Evolutionary conservation across 1,140 invertebrate genomes (phyloP).

Genomic region (Venustaconcha ellipsiformis): DNA sequence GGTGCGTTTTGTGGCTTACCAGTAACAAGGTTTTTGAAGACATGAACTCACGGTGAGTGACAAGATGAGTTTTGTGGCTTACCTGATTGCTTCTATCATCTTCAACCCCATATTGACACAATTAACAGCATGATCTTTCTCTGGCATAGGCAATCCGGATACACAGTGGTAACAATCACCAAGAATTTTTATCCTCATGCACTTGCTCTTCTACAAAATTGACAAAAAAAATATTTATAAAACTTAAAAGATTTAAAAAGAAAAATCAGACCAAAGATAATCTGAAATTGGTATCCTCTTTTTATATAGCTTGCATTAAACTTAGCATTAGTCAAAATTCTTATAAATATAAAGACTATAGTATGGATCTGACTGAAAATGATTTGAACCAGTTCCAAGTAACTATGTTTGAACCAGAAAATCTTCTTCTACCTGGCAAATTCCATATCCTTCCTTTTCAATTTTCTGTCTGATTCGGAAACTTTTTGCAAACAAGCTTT

Average conservation of each 20-base stretch:
- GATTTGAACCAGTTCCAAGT: too few species aligned
- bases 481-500: too few species aligned
- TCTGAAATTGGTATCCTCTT: too few species aligned
- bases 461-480: too few species aligned
- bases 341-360: too few species aligned
- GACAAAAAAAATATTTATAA: not conserved
- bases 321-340: too few species aligned
- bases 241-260: not conserved
- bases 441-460: too few species aligned
- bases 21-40: not conserved
- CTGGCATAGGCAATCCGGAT: slow-evolving; percentile 86
- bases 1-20: not conserved
- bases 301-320: too few species aligned
- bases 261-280: too few species aligned
- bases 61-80: slow-evolving; percentile 73
- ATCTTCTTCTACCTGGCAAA: too few species aligned
- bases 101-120: slow-evolving; percentile 95
- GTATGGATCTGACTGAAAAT: too few species aligned
- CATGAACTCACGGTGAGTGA: not conserved
- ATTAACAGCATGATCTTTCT: slow-evolving; percentile 91
- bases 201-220: slow-evolving; percentile 83
- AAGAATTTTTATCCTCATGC: slow-evolving; percentile 90
- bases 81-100: slow-evolving; percentile 88
- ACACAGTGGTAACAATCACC: slow-evolving; percentile 98
- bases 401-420: too few species aligned